Evolutionary conservation across 2,797 vertebrate species (phyloP).

Genomic region (Fratercula arctica): DNA sequence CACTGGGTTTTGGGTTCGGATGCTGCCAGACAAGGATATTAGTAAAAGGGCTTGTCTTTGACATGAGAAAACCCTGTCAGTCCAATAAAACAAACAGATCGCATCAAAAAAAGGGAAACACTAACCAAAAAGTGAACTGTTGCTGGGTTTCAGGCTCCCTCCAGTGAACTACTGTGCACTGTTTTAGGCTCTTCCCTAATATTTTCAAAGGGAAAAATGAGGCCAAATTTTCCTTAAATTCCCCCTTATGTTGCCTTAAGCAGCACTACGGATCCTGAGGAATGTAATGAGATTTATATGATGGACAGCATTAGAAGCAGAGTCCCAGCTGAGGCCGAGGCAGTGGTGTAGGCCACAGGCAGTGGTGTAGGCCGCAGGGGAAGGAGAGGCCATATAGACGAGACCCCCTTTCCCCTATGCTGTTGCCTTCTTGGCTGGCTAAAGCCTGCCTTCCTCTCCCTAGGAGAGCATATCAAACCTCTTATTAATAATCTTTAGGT

Average conservation of each 20-base stretch:
- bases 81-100: conserved; percentile 15
- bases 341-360: not conserved
- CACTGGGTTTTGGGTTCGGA: not conserved
- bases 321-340: rapidly evolving
- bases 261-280: not conserved
- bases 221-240: not conserved
- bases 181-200: not conserved
- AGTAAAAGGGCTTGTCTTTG: not conserved
- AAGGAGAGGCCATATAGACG: rapidly evolving
- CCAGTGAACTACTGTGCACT: not conserved
- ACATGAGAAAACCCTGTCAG: conserved; percentile 2
- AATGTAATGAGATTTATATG: not conserved
- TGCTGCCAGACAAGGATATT: not conserved
- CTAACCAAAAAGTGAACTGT: not conserved
- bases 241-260: not conserved
- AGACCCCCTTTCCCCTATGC: not conserved
- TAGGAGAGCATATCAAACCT: not conserved
- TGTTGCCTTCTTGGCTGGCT: not conserved
- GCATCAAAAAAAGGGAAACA: not conserved
- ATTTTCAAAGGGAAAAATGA: not conserved
- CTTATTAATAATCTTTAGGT: not conserved
- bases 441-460: not conserved
- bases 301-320: not conserved
- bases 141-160: not conserved
- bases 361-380: not conserved